These are phyloP conservation scores for Polydrusus cervinus DNA, from an alignment of 2,888 invertebrate genomes.

Conservation along the genomic window DNA sequence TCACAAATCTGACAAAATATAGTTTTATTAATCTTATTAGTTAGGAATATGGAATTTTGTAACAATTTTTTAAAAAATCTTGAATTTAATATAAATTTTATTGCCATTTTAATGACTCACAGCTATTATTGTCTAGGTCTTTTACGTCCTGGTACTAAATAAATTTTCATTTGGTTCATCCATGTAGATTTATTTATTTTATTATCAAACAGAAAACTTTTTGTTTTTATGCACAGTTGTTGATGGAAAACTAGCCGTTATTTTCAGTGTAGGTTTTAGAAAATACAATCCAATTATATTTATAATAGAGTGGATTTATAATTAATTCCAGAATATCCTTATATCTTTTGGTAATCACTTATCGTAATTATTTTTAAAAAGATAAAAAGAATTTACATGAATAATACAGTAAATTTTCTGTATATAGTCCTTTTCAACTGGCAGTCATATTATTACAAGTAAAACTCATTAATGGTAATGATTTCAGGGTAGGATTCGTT, in stretches of 20 bases:
- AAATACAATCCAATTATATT: slow-evolving; percentile 2
- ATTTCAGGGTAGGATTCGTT: too few species aligned
- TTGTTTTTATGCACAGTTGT: slow-evolving; percentile 10
- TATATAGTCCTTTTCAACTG: too few species aligned
- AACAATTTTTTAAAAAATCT: too few species aligned
- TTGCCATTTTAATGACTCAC: too few species aligned
- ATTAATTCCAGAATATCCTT: slow-evolving; percentile 1
- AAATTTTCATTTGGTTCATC: slow-evolving; percentile 18
- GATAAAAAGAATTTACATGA: not conserved
- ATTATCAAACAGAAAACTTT: not conserved
- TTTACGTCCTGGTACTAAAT: slow-evolving; percentile 10
- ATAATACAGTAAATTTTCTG: too few species aligned
- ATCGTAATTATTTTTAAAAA: not conserved
- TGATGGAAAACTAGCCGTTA: not conserved
- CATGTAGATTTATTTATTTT: slow-evolving; percentile 2
- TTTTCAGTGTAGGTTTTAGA: not conserved
- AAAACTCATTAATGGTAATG: too few species aligned
- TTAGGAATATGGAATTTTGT: too few species aligned
- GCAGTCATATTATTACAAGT: too few species aligned
- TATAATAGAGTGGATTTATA: slow-evolving; percentile 3
- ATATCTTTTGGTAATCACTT: not conserved
- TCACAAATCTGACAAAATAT: too few species aligned
- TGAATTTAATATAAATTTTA: too few species aligned
- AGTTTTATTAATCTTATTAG: too few species aligned
- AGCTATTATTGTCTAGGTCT: not conserved